These are phyloP conservation scores for Eurytoma californica DNA, from an alignment of 2,888 invertebrate species.

Conservation along the genomic window DNA sequence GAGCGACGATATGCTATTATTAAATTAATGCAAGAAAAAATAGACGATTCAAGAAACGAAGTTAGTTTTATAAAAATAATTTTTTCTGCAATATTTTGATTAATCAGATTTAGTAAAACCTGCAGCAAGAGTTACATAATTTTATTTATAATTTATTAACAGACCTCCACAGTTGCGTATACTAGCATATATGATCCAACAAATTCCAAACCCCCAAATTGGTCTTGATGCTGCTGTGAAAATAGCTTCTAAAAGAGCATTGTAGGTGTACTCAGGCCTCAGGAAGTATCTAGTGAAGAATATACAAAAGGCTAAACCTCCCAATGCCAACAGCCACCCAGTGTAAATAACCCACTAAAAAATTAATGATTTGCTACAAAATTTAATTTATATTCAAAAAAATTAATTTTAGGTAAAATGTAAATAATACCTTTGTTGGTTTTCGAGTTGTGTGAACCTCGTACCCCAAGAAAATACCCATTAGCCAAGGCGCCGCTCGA, in stretches of 20 bases:
- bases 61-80: too few relatives aligned
- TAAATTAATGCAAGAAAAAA: too few relatives aligned
- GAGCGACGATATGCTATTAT: too few relatives aligned
- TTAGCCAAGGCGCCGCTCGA: slow-evolving; percentile 56
- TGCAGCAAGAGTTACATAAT: too few relatives aligned
- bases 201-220: slow-evolving; percentile 74
- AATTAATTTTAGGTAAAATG: not conserved
- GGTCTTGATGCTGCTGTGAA: slow-evolving; percentile 73
- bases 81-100: too few relatives aligned
- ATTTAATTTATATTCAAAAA: not conserved
- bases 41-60: too few relatives aligned
- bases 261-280: slow-evolving; percentile 66
- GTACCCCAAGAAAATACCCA: slow-evolving; percentile 58
- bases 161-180: slow-evolving; percentile 60
- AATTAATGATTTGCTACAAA: not conserved
- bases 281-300: slow-evolving; percentile 59
- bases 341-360: not conserved
- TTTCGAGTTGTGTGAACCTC: slow-evolving; percentile 49
- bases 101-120: too few relatives aligned
- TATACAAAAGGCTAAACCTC: slow-evolving; percentile 30
- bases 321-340: slow-evolving; percentile 27
- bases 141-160: not conserved
- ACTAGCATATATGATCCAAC: slow-evolving; percentile 77
- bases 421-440: slow-evolving; percentile 70
- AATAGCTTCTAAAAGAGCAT: slow-evolving; percentile 65